Evolutionary conservation across 2,113 vertebrate genomes (phyloP), one percentile per base, ranked within the genome.

Genomic region (Phasianus colchicus): DNA sequence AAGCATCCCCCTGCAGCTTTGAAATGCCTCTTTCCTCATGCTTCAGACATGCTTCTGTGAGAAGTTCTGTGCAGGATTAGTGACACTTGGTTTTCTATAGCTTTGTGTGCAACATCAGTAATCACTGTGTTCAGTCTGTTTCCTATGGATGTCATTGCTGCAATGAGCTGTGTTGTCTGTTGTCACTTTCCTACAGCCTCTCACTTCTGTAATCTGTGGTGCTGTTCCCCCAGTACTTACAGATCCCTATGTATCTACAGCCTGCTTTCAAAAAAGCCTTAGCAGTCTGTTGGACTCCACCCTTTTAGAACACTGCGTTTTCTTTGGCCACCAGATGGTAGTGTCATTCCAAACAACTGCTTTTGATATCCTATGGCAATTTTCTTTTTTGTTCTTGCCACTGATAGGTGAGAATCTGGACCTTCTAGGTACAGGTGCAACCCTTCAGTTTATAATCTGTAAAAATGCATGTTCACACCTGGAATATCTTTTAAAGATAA

Each of bases 281-380:
- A 36, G 32, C 36, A 75, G 16, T 2, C 50, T 54, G 9, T 40
- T 45, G 0, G 0, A 11, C 10, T 54, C 20, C 21, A 27, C 65
- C 19, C 91, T 69, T n/a, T 13, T 4, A 13, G 4, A 19, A 2
- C 69, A 8, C 24, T 73, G 10, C 13, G 8, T 19, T 63, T 77
- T 50, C 27, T 50, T 42, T 87, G 38, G 79, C 95, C 96, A 86
- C 75, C 57, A 96, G 96, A 93, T 90, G 94, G 95, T 63, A 78
- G 75, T 80, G 79, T 89, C 25, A 80, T 83, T 64, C 84, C 82
- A 57, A 92, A 63, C 45, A 71, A 86, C 30, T 30, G 13, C 34
- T 79, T 54, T n/a, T 14, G 14, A 6, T 15, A 21, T 79, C 36
- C 13, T 42, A 0, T 0, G 10, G 64, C 38, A 14, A 13, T 32